Base-by-base conservation (phyloP, 2,113 vertebrate species). In the Mus pahari region DNA sequence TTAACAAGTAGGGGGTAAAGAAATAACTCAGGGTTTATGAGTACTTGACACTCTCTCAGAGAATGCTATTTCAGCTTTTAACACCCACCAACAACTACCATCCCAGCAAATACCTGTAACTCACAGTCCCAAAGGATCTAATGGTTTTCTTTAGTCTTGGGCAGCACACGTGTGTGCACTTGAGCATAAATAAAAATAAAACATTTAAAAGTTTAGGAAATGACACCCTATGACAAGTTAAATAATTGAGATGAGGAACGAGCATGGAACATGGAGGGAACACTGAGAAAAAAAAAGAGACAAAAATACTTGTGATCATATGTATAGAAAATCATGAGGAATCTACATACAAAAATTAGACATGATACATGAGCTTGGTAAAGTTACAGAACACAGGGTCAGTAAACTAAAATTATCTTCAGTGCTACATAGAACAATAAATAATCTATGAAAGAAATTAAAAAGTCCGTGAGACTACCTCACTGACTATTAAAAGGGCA, bases 291-390 rank as follows among this genome's bases (percentile, higher is more conserved):
- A 48, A 48, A 48, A 48, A 91, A 75, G 22, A 73, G 79, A 58
- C 62, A 92, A 92, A 88, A 91, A 26, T 89, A 64, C 90, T 39
- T 82, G 45, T 50, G 19, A 66, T 74, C 26, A 53, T 77, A 48
- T 45, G 81, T 71, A 75, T 36, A 19, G 8, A 89, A 95, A 93
- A 91, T 66, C n/a, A 31, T 68, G 42, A 89, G 70, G 33, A 90
- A 64, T 7, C 12, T 28, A n/a, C 31, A 78, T 5, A n/a, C 11
- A 55, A 64, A 53, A 62, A 60, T 16, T 42, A 71, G 3, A 78
- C 36, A 45, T 94, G 87, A 70, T 79, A 73, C 78, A 87, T 77
- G 1, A 95, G 79, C 73, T 86, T 53, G 73, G 62, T 20, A 81
- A 92, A 89, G 1, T 62, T 87, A 4, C 17, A 92, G 24, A 60